These are phyloP conservation scores for Heliconius nattereri DNA, from an alignment of 1,140 invertebrate species.

Conservation along the genomic window DNA sequence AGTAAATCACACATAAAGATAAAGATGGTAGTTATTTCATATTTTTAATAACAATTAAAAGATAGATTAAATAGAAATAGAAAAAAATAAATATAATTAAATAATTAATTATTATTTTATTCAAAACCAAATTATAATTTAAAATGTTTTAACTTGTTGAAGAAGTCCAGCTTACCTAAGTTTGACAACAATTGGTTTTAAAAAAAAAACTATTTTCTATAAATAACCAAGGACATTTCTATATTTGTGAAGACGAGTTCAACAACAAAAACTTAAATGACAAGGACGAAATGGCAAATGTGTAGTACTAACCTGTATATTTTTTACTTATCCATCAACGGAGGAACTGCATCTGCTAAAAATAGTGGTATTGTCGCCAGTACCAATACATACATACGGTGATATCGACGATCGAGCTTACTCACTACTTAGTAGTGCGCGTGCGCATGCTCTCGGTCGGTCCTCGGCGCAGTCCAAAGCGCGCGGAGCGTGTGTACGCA, in stretches of 20 bases:
- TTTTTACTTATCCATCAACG: conserved; percentile 19
- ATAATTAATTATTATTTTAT: neutral
- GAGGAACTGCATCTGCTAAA: conserved; percentile 31
- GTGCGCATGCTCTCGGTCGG: conserved; percentile 17
- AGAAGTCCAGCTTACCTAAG: no score
- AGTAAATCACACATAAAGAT: no score
- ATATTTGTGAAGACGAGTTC: conserved; percentile 19
- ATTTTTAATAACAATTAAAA: no score
- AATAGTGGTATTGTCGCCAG: conserved; percentile 35
- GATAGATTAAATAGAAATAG: no score
- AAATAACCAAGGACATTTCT: conserved; percentile 21
- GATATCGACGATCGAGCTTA: conserved; percentile 19
- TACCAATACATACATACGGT: conserved; percentile 35
- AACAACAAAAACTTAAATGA: conserved; percentile 24
- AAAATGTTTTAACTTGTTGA: neutral
- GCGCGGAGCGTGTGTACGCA: conserved; percentile 54
- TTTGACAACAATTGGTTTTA: conserved; percentile 20
- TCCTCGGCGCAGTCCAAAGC: conserved; percentile 48
- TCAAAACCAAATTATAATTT: neutral
- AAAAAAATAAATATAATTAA: no score
- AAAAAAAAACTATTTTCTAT: conserved; percentile 17
- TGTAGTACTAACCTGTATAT: conserved; percentile 20
- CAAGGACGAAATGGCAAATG: conserved; percentile 20
- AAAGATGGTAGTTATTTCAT: no score
- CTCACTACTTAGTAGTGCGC: conserved; percentile 26